Percentiles rank a stretch among this genome's conserved stretches.
These are phyloP conservation scores for Panagrolaimus sp. DNA, from an alignment of 1,140 invertebrate species.

Conservation along the genomic window DNA sequence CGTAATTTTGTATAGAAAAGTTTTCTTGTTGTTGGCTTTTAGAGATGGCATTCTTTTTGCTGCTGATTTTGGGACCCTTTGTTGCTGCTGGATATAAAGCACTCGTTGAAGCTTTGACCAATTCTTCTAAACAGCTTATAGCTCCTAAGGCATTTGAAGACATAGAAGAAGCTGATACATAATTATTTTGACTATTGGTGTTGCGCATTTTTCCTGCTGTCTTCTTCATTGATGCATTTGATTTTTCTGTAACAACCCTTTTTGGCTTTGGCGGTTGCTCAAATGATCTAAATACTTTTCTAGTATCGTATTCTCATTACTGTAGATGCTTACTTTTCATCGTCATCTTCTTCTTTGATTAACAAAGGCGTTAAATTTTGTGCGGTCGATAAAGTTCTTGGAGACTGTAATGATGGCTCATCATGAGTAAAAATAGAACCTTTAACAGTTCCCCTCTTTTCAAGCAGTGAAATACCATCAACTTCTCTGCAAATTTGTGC, in stretches of 20 bases:
- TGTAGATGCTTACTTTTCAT: background rate
- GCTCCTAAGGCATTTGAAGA: background rate
- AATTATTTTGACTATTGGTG: background rate
- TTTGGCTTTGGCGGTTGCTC: too few species aligned
- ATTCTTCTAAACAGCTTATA: constrained; percentile 1
- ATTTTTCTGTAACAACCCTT: too few species aligned
- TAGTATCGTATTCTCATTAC: background rate
- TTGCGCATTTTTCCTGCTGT: background rate
- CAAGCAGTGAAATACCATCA: constrained; percentile 41
- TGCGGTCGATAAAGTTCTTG: background rate
- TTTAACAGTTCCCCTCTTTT: constrained; percentile 37
- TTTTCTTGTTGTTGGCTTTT: background rate
- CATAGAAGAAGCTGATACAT: background rate
- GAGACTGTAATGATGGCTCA: background rate
- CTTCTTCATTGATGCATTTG: too few species aligned
- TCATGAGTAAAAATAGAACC: background rate
- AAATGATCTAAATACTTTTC: background rate
- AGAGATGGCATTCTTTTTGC: background rate
- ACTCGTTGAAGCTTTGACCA: constrained; percentile 9
- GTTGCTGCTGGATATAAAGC: background rate
- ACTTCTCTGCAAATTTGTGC: constrained; percentile 43
- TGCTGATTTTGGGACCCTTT: background rate
- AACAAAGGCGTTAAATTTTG: background rate
- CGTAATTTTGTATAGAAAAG: background rate
- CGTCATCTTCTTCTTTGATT: background rate